Base-by-base conservation (phyloP, 2,113 vertebrate genomes). In the Nerophis lumbriciformis region DNA sequence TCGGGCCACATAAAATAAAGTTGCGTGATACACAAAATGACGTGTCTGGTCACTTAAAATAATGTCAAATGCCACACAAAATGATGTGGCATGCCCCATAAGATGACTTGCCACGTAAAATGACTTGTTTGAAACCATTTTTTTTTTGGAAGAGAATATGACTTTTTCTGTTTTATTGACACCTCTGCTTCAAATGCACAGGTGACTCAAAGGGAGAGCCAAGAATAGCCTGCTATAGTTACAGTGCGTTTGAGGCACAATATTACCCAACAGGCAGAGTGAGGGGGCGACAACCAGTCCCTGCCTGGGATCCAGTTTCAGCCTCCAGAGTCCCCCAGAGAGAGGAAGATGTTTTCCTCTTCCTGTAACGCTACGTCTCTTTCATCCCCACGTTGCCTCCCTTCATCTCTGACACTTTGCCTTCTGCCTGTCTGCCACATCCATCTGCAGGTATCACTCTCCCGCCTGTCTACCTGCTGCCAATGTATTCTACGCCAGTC, bases 301-400 rank as follows among this genome's bases (percentile, higher is more conserved):
- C 68, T 59, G 61, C 14, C 53, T 48, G 65, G 52, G 81, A 66
- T 88, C 80, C 59, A 69, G 73, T 81, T 83, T 80, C 82, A 81
- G 71, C 72, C 53, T 54, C 53, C 53, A 47, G 61, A 71, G 63
- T 75, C 70, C 77, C 78, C 76, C 21, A 39, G 61, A 9, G 2
- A 47, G 38, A 54, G 60, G 55, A 68, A 57, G 66, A 66, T 69
- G 56, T 54, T 69, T 66, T 61, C 48, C 54, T 69, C 52, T 54
- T 51, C 73, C 66, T 62, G 53, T 68, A 66, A 12, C 48, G 71
- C 68, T 35, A 14, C 51, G 10, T 62, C 61, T 67, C 60, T 53
- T 53, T 57, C 67, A 48, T 66, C 48, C 68, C 44, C 15, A 2
- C 54, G 48, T 45, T 55, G 8, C n/a, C 47, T 62, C 36, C 16